These are phyloP conservation scores for Scaptomyza montana DNA, from an alignment of 1,140 invertebrate species.

Conservation along the genomic window DNA sequence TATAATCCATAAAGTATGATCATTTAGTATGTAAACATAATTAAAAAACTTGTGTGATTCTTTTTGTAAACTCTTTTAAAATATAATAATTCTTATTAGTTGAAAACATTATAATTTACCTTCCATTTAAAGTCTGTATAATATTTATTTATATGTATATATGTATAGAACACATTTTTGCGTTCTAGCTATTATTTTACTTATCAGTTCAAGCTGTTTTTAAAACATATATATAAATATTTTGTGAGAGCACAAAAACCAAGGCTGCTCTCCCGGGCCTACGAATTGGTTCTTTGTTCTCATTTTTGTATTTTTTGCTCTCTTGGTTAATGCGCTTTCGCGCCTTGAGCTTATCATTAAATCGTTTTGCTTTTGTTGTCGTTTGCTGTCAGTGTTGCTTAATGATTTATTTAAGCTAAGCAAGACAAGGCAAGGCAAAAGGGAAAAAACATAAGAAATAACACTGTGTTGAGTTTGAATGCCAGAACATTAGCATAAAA, in stretches of 20 bases:
- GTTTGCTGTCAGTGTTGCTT: conserved; percentile 1
- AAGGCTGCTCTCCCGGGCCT: conserved; percentile 29
- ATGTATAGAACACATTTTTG: not conserved
- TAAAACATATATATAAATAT: conserved; percentile 26
- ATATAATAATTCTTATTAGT: no score
- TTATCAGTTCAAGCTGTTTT: conserved; percentile 35
- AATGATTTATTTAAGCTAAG: conserved; percentile 24
- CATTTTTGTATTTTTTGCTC: conserved; percentile 13
- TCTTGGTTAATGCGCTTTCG: conserved; percentile 19
- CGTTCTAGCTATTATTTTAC: conserved; percentile 4
- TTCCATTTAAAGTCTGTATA: not conserved
- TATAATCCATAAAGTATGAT: no score
- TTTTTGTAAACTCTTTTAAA: not conserved
- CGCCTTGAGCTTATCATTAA: conserved; percentile 26
- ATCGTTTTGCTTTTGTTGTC: not conserved
- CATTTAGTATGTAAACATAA: no score
- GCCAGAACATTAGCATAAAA: conserved; percentile 17
- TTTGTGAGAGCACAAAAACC: conserved; percentile 31
- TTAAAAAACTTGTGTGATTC: no score
- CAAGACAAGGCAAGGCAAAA: not conserved
- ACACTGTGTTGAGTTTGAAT: conserved; percentile 12
- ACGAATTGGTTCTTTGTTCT: conserved; percentile 9
- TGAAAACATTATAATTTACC: not conserved
- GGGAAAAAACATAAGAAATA: not conserved
- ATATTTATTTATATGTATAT: not conserved